Percentiles rank a stretch among this genome's conserved stretches.
phyloP scores from a whole-genome alignment of 37 sponge, comb jelly and placozoan genomes.

The Cliona cf. orientalis region DNA sequence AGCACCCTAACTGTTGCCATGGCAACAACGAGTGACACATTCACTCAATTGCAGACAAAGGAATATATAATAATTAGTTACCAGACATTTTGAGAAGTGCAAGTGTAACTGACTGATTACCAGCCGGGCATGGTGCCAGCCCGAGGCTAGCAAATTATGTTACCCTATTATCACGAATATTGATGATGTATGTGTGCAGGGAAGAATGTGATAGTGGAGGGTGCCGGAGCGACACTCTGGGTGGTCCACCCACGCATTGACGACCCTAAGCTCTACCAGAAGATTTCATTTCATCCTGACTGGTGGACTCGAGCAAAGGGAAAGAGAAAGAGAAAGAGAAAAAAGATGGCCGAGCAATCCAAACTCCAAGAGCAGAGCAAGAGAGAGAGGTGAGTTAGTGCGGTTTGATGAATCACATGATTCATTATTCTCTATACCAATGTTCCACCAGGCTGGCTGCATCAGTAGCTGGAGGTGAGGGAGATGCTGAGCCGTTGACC shows the following conservation, averaged over 20 bases:
- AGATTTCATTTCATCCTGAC: background rate
- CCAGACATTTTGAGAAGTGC: no score
- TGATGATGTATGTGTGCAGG: no score
- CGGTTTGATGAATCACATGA: background rate
- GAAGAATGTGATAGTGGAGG: background rate
- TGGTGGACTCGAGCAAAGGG: background rate
- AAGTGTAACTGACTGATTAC: no score
- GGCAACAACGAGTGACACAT: no score
- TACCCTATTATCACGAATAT: no score
- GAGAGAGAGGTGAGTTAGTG: background rate
- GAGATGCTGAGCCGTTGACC: no score
- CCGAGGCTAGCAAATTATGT: no score
- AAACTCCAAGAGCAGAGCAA: background rate
- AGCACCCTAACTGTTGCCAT: no score
- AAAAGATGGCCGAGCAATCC: background rate
- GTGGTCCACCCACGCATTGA: constrained; percentile 20
- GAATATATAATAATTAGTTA: no score
- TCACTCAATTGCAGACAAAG: no score
- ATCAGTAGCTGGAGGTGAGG: no score
- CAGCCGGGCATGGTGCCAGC: no score
- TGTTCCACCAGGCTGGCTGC: background rate
- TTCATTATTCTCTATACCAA: background rate
- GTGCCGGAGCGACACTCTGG: constrained; percentile 23
- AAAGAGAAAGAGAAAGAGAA: background rate
- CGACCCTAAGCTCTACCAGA: background rate